These are phyloP conservation scores for Rapana venosa DNA, from an alignment of 2,888 invertebrate genomes.

Conservation along the genomic window DNA sequence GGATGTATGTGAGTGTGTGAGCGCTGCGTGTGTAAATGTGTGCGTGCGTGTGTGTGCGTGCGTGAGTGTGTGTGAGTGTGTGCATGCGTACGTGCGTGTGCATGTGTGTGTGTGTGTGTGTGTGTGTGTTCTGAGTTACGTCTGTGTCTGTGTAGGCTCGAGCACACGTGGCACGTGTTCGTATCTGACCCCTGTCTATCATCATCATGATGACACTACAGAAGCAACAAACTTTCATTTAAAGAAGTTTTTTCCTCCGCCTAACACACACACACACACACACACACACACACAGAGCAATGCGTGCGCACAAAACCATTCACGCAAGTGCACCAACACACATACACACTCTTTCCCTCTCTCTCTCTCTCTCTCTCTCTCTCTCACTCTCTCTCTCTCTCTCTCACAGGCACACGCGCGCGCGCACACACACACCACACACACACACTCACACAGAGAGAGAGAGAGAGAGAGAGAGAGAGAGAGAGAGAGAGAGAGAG, in stretches of 20 bases:
- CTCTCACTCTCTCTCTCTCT: neutral
- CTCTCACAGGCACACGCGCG: too few species aligned
- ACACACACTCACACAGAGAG: neutral
- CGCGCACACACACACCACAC: neutral
- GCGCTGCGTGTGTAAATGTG: too few species aligned
- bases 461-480: slow-evolving; percentile 1
- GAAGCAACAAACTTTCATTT: too few species aligned
- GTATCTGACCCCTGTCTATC: neutral
- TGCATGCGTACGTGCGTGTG: neutral
- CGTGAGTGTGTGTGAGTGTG: neutral
- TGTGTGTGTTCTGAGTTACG: neutral
- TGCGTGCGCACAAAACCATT: too few species aligned
- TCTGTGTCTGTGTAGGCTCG: neutral
- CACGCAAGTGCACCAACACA: too few species aligned
- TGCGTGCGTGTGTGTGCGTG: neutral
- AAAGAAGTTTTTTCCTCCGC: neutral
- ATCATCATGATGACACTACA: too few species aligned
- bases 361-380: too few species aligned
- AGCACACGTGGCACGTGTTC: neutral
- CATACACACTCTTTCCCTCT: too few species aligned
- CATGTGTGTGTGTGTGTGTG: slow-evolving; percentile 18
- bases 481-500: neutral
- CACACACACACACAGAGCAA: neutral
- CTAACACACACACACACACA: neutral
- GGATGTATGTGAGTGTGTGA: too few species aligned